Evolutionary conservation across 2,888 invertebrate genomes (phyloP).

Genomic region (Metallyticus violacea): DNA sequence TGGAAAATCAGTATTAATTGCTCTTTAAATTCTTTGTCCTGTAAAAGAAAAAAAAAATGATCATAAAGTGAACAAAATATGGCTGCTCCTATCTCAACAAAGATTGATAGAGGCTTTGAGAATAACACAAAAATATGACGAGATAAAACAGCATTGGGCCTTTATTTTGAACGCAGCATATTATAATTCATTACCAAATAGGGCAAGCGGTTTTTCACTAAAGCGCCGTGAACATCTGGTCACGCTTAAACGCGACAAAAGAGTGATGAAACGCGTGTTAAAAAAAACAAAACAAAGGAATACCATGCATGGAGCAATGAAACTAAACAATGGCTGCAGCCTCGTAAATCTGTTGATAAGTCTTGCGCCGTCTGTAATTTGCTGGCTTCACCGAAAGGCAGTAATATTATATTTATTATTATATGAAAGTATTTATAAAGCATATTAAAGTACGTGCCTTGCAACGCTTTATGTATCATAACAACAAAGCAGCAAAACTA

Average conservation of each 20-base stretch:
- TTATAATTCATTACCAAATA: background rate
- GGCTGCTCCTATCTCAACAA: no score
- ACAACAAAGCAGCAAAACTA: background rate
- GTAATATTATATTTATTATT: background rate
- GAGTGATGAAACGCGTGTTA: background rate
- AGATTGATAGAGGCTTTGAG: no score
- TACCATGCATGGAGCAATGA: background rate
- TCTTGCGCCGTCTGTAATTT: background rate
- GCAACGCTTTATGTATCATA: background rate
- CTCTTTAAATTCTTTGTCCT: no score
- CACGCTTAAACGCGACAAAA: background rate
- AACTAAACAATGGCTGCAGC: background rate
- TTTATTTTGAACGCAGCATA: background rate
- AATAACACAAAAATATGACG: no score
- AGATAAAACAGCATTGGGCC: no score
- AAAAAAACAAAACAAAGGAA: background rate
- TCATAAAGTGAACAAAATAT: no score
- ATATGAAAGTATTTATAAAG: background rate
- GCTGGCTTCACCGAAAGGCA: background rate
- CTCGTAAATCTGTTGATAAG: constrained; percentile 3
- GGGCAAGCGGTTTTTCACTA: background rate
- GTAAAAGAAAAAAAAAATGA: no score
- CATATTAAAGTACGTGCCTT: background rate
- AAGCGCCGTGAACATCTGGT: background rate
- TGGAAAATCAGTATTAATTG: no score